Evolutionary conservation across 2,797 vertebrate genomes (phyloP).

Genomic region (Champsocephalus gunnari): DNA sequence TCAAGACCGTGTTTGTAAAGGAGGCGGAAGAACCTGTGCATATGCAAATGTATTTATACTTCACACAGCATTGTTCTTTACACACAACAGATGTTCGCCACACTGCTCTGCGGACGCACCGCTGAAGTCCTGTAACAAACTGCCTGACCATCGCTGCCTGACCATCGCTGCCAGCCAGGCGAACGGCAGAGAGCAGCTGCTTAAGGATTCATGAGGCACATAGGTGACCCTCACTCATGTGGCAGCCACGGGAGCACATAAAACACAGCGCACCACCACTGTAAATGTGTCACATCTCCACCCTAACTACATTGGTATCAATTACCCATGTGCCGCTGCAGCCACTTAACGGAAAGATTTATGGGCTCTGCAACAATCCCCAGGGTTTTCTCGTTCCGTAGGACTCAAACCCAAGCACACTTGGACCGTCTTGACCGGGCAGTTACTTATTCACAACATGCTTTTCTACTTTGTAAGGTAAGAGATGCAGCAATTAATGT

Average conservation of each 20-base stretch:
- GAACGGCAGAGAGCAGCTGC: slow-evolving; percentile 79
- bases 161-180: slow-evolving; percentile 65
- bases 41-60: slow-evolving; percentile 77
- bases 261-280: slow-evolving; percentile 80
- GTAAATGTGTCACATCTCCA: slow-evolving; percentile 83
- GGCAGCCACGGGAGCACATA: slow-evolving; percentile 79
- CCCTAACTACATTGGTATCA: slow-evolving; percentile 82
- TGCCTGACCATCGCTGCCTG: slow-evolving; percentile 54
- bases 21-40: slow-evolving; percentile 51
- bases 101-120: slow-evolving; percentile 36
- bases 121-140: slow-evolving; percentile 64
- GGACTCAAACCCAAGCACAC: slow-evolving; percentile 52
- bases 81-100: slow-evolving; percentile 74
- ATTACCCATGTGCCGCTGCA: slow-evolving; percentile 79
- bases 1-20: slow-evolving; percentile 43
- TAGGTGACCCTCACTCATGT: slow-evolving; percentile 82
- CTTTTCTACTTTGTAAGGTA: slow-evolving; percentile 66
- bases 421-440: slow-evolving; percentile 45
- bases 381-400: slow-evolving; percentile 43
- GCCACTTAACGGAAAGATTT: slow-evolving; percentile 82
- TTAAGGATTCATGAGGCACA: slow-evolving; percentile 87
- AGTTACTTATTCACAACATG: slow-evolving; percentile 62
- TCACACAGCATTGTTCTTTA: slow-evolving; percentile 65
- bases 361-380: slow-evolving; percentile 72
- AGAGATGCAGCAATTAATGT: slow-evolving; percentile 70